A percentile compares a stretch with the other conserved stretches of the same genome.
phyloP scores from a whole-genome alignment of 2,113 vertebrate species.

The Trogon surrucura region DNA sequence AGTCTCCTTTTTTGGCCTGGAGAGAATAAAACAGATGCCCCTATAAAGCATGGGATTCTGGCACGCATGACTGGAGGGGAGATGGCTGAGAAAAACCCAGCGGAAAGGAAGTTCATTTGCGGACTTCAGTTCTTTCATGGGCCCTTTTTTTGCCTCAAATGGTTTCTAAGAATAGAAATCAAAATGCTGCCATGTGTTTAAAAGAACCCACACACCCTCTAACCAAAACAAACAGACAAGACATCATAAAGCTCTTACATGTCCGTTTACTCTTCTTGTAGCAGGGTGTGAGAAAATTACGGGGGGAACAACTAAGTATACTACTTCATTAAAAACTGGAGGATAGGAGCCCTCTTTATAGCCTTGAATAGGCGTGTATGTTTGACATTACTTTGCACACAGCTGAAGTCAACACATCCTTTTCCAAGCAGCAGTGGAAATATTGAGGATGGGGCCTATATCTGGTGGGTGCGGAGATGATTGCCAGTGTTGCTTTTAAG shows the following conservation, averaged over 20 bases:
- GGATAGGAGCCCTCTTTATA: background rate
- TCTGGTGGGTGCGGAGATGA: background rate
- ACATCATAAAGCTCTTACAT: background rate
- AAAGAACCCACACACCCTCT: background rate
- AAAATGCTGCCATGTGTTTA: constrained; percentile 60
- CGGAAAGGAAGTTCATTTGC: constrained; percentile 50
- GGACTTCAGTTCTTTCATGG: constrained; percentile 15
- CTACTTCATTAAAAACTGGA: background rate
- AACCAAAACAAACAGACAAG: constrained; percentile 29
- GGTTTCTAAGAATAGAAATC: constrained; percentile 61
- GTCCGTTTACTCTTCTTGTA: background rate
- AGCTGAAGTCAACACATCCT: background rate
- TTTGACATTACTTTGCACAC: background rate
- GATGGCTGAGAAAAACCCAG: constrained; percentile 50
- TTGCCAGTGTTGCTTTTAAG: background rate
- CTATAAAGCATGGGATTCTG: constrained; percentile 64
- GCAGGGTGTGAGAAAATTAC: background rate
- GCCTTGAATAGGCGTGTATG: background rate
- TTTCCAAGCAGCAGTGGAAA: background rate
- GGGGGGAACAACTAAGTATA: background rate
- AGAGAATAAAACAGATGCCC: constrained; percentile 53
- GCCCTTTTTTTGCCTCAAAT: constrained; percentile 38
- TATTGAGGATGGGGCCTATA: background rate
- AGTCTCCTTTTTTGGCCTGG: constrained; percentile 65
- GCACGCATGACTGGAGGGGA: constrained; percentile 34